Base-by-base conservation (phyloP, 2,113 vertebrate species). In the Leptosomus discolor region DNA sequence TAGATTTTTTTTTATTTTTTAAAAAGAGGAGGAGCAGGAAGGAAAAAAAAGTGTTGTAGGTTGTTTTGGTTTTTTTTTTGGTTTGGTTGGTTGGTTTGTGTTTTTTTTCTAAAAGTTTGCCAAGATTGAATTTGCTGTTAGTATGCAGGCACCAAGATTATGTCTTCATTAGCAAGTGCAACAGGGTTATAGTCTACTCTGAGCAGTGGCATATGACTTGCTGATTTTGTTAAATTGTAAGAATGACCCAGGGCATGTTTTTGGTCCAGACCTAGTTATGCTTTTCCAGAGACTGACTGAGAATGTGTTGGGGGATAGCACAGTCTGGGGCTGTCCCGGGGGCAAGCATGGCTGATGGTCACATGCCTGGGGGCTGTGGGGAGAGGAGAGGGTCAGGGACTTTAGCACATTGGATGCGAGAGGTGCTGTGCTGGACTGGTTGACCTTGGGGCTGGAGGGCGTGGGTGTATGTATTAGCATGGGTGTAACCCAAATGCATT, bases 311-410 rank as follows among this genome's bases (percentile, higher is more conserved):
- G 32, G n/a, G 8, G 6, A 24, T 29, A 36, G 21, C 43, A 56
- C 7, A 79, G n/a, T 5, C 36, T 70, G 36, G 19, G 26, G 15
- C 20, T 81, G 26, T 85, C 26, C 34, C 6, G 7, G 23, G 15
- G 23, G 10, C 37, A 41, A 19, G 15, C 0, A 0, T 29, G 34
- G 34, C 37, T 74, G 24, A 32, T 70, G 27, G 5, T 65, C 7
- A 24, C 5, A 1, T 67, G 21, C 6, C 29, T 76, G 23, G 30
- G 15, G 14, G 0, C 11, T 1, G 1, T 3, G 1, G 19, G 21
- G 15, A 36, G 41, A 36, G 7, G 5, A 65, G 22, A 39, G 5
- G 22, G 12, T 15, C 34, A 20, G 34, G 34, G 34, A 26, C 24
- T 6, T 76, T 3, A 12, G 24, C 6, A 8, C 27, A 43, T 24